Percentiles rank a stretch among this genome's conserved stretches.
Evolutionary conservation across 2,113 vertebrate species (phyloP).

Genomic region (Oncorhynchus clarkii): DNA sequence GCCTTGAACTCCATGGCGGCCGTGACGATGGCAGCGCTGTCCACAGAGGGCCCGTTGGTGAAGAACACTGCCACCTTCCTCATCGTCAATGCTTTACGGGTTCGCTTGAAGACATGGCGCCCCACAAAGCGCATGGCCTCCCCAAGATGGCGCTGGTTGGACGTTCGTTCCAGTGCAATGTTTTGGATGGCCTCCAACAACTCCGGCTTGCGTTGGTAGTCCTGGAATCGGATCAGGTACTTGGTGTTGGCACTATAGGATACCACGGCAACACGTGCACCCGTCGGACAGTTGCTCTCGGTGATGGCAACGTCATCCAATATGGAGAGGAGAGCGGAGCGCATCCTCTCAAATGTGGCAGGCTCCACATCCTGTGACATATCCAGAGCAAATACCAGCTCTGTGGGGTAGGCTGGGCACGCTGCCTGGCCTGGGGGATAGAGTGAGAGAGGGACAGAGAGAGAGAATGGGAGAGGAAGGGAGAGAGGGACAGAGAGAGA

Average conservation of each 20-base stretch:
- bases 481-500: too few relatives aligned
- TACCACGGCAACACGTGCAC: slow-evolving; percentile 78
- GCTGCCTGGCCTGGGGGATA: slow-evolving; percentile 50
- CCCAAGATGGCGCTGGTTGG: slow-evolving; percentile 73
- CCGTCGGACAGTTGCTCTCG: slow-evolving; percentile 82
- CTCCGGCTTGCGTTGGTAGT: slow-evolving; percentile 62
- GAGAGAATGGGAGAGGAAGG: too few relatives aligned
- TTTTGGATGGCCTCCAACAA: slow-evolving; percentile 71
- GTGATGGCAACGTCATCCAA: slow-evolving; percentile 74
- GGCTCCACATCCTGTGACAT: slow-evolving; percentile 75
- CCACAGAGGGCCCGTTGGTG: slow-evolving; percentile 60
- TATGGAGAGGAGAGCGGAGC: slow-evolving; percentile 65
- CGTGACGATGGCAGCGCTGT: slow-evolving; percentile 62
- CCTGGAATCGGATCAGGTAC: slow-evolving; percentile 82
- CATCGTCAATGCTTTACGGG: slow-evolving; percentile 69
- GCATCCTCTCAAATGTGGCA: slow-evolving; percentile 81
- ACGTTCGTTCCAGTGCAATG: slow-evolving; percentile 70
- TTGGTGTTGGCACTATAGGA: slow-evolving; percentile 72
- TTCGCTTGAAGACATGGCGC: slow-evolving; percentile 81
- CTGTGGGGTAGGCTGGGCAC: slow-evolving; percentile 81
- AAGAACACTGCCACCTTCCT: slow-evolving; percentile 86
- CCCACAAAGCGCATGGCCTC: slow-evolving; percentile 82
- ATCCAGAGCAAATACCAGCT: slow-evolving; percentile 85
- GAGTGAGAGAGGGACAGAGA: too few relatives aligned
- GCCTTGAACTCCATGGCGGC: slow-evolving; percentile 79